These are phyloP conservation scores for Phodopus roborovskii DNA, from an alignment of 2,113 vertebrate genomes.

Conservation along the genomic window DNA sequence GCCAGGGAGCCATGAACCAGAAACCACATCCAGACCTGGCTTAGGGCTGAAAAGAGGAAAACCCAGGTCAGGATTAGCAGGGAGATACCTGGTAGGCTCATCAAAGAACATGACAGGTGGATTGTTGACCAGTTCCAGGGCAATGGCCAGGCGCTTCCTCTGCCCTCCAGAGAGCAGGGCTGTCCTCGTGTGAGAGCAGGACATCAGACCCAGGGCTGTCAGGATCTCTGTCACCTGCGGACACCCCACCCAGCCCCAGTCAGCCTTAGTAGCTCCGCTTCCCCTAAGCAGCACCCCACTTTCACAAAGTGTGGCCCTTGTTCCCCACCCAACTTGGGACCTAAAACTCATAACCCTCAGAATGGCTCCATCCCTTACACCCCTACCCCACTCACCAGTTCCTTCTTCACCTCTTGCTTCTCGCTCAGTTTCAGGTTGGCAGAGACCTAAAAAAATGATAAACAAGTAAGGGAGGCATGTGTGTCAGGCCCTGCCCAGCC, in stretches of 20 bases:
- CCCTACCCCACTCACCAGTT: conserved; percentile 90
- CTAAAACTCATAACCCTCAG: not conserved
- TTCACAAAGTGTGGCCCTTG: not conserved
- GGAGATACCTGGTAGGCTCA: conserved; percentile 96
- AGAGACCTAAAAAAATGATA: conserved; percentile 90
- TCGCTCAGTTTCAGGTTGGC: conserved; percentile 97
- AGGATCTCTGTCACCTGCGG: conserved; percentile 97
- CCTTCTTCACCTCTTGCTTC: conserved; percentile 96
- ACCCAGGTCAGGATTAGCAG: fast-evolving
- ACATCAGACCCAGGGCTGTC: conserved; percentile 95
- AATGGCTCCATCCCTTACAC: not conserved
- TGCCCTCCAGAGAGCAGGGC: conserved; percentile 94
- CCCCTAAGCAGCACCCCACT: not conserved
- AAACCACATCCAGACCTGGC: not conserved
- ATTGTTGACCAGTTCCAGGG: conserved; percentile 98
- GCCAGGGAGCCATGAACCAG: not conserved
- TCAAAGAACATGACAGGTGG: conserved; percentile 99
- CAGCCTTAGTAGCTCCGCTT: not conserved
- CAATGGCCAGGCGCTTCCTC: conserved; percentile 97
- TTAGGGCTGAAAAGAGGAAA: not conserved
- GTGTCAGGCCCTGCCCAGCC: fast-evolving
- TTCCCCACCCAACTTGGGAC: not conserved
- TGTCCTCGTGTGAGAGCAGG: conserved; percentile 95
- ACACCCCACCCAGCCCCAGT: conserved; percentile 43
- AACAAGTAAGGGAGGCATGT: not conserved